A percentile compares a stretch with the other conserved stretches of the same genome.
These are phyloP conservation scores for Brachionus rubens DNA, from an alignment of 1,140 invertebrate genomes.

Conservation along the genomic window DNA sequence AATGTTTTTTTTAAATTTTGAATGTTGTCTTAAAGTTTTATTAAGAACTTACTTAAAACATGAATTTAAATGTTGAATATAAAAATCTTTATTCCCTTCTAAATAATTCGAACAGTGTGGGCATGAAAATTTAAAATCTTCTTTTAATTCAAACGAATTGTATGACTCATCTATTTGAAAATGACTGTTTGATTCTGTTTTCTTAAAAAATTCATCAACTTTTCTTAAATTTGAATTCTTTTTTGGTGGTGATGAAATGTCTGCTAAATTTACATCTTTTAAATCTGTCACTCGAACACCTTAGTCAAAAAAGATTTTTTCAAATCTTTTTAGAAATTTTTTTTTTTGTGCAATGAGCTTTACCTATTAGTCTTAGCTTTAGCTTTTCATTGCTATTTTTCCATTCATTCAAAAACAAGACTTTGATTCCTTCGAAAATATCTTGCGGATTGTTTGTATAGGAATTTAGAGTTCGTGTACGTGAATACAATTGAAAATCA, in stretches of 20 bases:
- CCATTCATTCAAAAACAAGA: slow-evolving; percentile 60
- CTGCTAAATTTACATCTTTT: not conserved
- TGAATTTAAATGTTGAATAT: not conserved
- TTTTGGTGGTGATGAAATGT: not conserved
- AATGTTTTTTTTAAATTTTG: no score
- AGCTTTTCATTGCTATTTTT: slow-evolving; percentile 53
- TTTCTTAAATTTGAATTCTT: not conserved
- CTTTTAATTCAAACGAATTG: not conserved
- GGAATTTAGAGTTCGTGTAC: slow-evolving; percentile 56
- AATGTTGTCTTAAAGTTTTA: no score
- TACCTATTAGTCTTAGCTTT: slow-evolving; percentile 62
- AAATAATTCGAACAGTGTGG: slow-evolving; percentile 12
- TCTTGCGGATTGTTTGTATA: slow-evolving; percentile 56
- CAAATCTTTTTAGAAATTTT: not conserved
- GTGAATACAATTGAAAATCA: slow-evolving; percentile 61
- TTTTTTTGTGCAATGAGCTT: no score
- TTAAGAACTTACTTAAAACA: not conserved
- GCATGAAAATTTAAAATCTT: not conserved
- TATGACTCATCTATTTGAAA: not conserved
- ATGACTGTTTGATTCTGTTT: not conserved
- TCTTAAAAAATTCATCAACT: slow-evolving; percentile 19
- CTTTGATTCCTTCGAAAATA: slow-evolving; percentile 59
- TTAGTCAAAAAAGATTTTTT: not conserved
- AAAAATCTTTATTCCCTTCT: slow-evolving; percentile 7
- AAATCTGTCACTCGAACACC: slow-evolving; percentile 37